Percentiles rank a stretch among this genome's conserved stretches.
These are phyloP conservation scores for Nansenia antarctica DNA, from an alignment of 2,113 vertebrate genomes.

Conservation along the genomic window DNA sequence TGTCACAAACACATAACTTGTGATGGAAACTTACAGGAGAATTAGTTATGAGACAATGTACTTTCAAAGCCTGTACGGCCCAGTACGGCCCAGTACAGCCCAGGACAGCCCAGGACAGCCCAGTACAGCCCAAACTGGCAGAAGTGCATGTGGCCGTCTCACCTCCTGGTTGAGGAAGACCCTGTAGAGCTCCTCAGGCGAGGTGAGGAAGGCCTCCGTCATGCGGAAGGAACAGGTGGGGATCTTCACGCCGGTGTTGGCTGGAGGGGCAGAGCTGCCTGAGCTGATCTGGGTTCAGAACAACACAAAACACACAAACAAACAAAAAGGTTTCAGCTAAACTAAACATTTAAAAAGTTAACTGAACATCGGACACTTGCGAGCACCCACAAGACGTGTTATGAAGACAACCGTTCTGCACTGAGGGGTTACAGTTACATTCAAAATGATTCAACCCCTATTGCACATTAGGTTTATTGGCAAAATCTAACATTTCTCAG, in stretches of 20 bases:
- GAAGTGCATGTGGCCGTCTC: conserved; percentile 15
- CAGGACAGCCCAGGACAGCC: not conserved
- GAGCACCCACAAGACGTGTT: too few species aligned
- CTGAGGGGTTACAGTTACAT: too few species aligned
- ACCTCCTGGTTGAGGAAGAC: conserved; percentile 90
- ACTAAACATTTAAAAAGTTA: too few species aligned
- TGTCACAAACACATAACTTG: too few species aligned
- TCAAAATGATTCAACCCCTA: too few species aligned
- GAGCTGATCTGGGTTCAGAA: conserved; percentile 60
- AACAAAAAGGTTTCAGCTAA: too few species aligned
- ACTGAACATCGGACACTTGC: too few species aligned
- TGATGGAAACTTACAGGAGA: too few species aligned
- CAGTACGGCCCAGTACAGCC: not conserved
- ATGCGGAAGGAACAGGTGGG: conserved; percentile 93
- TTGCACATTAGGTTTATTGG: too few species aligned
- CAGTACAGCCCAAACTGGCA: not conserved
- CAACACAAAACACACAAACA: not conserved
- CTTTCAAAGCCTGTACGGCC: not conserved
- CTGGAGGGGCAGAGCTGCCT: conserved; percentile 25
- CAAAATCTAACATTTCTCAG: too few species aligned
- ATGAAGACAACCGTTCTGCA: too few species aligned
- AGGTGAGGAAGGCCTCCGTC: conserved; percentile 89
- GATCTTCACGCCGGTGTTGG: conserved; percentile 88
- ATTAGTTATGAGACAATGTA: not conserved
- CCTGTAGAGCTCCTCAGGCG: conserved; percentile 89